Percentiles rank a stretch among this genome's conserved stretches.
Evolutionary conservation across 1,140 invertebrate species (phyloP).

Genomic region (Ptiloglossa arizonensis): DNA sequence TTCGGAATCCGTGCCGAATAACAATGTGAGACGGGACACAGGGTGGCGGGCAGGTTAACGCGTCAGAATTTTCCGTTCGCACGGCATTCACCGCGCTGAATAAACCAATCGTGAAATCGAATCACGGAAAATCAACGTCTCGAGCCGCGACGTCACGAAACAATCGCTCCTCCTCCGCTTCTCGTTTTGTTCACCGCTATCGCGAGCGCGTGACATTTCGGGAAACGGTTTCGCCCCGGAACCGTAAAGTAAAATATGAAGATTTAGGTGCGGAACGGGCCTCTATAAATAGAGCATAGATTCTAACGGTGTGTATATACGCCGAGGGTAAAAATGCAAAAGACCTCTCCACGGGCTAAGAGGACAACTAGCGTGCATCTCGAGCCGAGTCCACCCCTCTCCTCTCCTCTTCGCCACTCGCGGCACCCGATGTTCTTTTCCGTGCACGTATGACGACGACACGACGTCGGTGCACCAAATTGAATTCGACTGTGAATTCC

Average conservation of each 20-base stretch:
- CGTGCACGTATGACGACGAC: conserved; percentile 43
- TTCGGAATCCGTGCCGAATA: background rate
- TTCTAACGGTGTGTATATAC: background rate
- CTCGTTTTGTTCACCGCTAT: background rate
- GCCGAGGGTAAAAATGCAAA: background rate
- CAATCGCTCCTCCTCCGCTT: background rate
- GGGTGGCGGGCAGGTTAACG: too few relatives aligned
- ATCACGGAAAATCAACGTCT: background rate
- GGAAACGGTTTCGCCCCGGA: background rate
- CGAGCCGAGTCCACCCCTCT: conserved; percentile 11
- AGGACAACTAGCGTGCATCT: conserved; percentile 11
- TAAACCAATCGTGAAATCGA: background rate
- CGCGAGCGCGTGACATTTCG: background rate
- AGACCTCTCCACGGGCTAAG: background rate
- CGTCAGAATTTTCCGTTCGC: background rate
- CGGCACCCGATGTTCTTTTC: conserved; percentile 38
- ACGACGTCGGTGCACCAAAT: conserved; percentile 49
- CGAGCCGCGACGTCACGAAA: background rate
- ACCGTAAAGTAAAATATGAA: conserved; percentile 4
- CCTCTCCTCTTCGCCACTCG: too few relatives aligned
- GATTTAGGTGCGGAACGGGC: background rate
- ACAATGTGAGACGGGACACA: background rate
- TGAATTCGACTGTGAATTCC: conserved; percentile 47
- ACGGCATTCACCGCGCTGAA: background rate
- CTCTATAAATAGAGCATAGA: background rate